A percentile compares a stretch with the other conserved stretches of the same genome.
These are phyloP conservation scores for Sceloporus undulatus DNA, from an alignment of 2,113 vertebrate genomes.

Conservation along the genomic window DNA sequence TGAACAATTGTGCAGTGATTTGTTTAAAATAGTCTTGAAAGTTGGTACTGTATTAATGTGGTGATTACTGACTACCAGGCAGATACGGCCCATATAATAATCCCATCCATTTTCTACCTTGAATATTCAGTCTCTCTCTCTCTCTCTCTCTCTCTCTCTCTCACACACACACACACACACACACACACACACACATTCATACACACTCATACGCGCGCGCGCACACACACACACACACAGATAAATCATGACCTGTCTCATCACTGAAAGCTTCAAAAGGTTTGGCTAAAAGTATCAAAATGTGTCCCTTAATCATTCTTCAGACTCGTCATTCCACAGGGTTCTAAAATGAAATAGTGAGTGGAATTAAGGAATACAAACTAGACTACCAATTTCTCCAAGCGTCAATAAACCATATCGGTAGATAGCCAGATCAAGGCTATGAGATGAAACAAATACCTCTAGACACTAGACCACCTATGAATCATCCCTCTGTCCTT, in stretches of 20 bases:
- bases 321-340: neutral
- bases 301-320: neutral
- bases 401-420: neutral
- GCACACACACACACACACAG: no score
- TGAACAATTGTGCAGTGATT: neutral
- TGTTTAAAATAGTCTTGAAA: neutral
- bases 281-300: neutral
- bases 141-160: no score
- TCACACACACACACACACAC: no score
- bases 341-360: no score
- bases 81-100: neutral
- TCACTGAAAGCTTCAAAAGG: neutral
- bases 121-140: no score
- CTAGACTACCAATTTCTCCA: neutral
- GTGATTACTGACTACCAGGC: neutral
- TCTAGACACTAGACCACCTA: conserved; percentile 1
- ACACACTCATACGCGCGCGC: no score
- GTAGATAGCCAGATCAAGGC: neutral
- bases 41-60: neutral
- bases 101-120: no score
- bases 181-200: no score
- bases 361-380: neutral
- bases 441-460: neutral
- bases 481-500: neutral
- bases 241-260: neutral